Evolutionary conservation across 2,888 invertebrate species (phyloP).

Genomic region (Noctua fimbriata): DNA sequence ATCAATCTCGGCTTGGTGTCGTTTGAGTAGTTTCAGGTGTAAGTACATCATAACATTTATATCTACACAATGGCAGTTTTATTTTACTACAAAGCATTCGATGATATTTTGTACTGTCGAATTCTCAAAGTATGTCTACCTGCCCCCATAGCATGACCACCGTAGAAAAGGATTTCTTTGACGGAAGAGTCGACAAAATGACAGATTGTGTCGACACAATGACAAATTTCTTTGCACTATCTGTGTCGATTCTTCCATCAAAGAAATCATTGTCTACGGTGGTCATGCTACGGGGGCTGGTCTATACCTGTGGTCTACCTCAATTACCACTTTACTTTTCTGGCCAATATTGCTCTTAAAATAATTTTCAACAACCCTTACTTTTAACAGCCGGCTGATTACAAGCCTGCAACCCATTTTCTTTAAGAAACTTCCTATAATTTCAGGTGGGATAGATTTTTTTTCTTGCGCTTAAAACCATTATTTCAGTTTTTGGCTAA

Average conservation of each 20-base stretch:
- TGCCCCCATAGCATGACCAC: no score
- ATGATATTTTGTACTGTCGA: neutral
- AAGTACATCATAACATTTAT: neutral
- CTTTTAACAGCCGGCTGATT: neutral
- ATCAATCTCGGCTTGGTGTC: neutral
- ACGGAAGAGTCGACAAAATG: no score
- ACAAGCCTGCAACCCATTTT: neutral
- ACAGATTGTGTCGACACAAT: no score
- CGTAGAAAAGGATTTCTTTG: no score
- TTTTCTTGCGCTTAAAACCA: neutral
- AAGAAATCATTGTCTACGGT: no score
- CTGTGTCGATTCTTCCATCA: no score
- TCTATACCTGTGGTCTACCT: no score
- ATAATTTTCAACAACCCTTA: conserved; percentile 2
- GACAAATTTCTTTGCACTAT: no score
- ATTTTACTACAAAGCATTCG: neutral
- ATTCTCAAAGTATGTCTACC: neutral
- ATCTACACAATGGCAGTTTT: neutral
- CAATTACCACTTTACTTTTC: neutral
- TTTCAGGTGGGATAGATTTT: conserved; percentile 5
- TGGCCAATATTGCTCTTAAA: neutral
- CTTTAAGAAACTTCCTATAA: conserved; percentile 1
- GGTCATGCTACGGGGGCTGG: no score
- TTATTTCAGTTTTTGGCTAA: neutral
- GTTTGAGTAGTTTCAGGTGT: neutral